These are phyloP conservation scores for Osmerus eperlanus DNA, from an alignment of 2,113 vertebrate genomes.

Conservation along the genomic window DNA sequence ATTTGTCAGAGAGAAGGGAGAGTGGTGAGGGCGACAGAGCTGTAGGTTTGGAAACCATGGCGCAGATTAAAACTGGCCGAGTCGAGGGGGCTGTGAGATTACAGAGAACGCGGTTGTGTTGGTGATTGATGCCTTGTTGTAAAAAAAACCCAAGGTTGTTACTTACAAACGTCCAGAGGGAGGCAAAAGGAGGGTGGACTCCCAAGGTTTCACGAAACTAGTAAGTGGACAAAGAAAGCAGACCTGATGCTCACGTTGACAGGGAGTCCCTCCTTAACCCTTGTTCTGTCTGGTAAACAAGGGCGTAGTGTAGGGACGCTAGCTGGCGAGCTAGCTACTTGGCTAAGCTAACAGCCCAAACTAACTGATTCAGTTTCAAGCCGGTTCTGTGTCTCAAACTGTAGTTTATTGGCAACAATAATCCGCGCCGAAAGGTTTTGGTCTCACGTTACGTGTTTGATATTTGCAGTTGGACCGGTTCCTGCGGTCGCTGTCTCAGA, in stretches of 20 bases:
- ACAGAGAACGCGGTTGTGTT: slow-evolving; percentile 60
- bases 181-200: slow-evolving; percentile 47
- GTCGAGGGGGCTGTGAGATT: slow-evolving; percentile 65
- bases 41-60: slow-evolving; percentile 58
- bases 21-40: slow-evolving; percentile 56
- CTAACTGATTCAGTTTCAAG: no score
- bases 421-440: no score
- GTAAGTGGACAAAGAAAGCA: slow-evolving; percentile 54
- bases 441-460: no score
- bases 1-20: slow-evolving; percentile 66
- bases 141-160: slow-evolving; percentile 60
- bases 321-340: not conserved
- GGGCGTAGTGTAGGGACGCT: no score
- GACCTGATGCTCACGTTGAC: slow-evolving; percentile 27
- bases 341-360: not conserved
- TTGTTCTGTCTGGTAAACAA: not conserved
- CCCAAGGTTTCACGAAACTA: slow-evolving; percentile 55
- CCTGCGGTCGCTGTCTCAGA: no score
- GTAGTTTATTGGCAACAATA: no score
- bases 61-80: slow-evolving; percentile 68
- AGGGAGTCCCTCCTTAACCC: not conserved
- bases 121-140: slow-evolving; percentile 71
- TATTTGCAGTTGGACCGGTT: no score
- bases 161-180: slow-evolving; percentile 55
- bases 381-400: no score